These are phyloP conservation scores for Chironomus tentans DNA, from an alignment of 2,888 invertebrate species.

Conservation along the genomic window DNA sequence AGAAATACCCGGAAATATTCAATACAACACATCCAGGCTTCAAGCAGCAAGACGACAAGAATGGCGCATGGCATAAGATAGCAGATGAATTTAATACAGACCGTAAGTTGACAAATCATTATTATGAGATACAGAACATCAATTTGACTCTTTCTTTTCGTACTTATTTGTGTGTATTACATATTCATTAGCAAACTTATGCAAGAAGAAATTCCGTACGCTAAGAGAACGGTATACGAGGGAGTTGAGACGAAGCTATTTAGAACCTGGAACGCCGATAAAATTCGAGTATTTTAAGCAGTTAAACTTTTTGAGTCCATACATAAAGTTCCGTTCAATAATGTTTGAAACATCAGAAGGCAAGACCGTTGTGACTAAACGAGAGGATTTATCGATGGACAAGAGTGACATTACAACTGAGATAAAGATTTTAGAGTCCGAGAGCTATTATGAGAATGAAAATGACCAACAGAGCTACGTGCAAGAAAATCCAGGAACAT, in stretches of 20 bases:
- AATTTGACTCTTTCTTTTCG: not conserved
- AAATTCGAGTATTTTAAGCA: conserved; percentile 16
- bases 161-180: no score
- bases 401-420: not conserved
- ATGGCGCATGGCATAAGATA: conserved; percentile 21
- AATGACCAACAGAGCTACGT: not conserved
- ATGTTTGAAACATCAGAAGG: not conserved
- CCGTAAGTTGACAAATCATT: not conserved
- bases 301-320: not conserved
- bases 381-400: conserved; percentile 1
- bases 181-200: conserved; percentile 32
- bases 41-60: conserved; percentile 18
- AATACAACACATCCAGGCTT: conserved; percentile 13
- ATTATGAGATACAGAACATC: not conserved
- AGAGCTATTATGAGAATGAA: not conserved
- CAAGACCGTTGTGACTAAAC: not conserved
- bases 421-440: not conserved
- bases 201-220: conserved; percentile 40
- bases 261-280: conserved; percentile 3
- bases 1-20: conserved; percentile 4
- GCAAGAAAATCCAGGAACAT: not conserved
- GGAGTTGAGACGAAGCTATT: conserved; percentile 34
- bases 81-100: conserved; percentile 9
- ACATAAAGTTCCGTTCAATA: conserved; percentile 14
- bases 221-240: conserved; percentile 41